These are phyloP conservation scores for Sepioteuthis lessoniana DNA, from an alignment of 2,888 invertebrate species.

Conservation along the genomic window DNA sequence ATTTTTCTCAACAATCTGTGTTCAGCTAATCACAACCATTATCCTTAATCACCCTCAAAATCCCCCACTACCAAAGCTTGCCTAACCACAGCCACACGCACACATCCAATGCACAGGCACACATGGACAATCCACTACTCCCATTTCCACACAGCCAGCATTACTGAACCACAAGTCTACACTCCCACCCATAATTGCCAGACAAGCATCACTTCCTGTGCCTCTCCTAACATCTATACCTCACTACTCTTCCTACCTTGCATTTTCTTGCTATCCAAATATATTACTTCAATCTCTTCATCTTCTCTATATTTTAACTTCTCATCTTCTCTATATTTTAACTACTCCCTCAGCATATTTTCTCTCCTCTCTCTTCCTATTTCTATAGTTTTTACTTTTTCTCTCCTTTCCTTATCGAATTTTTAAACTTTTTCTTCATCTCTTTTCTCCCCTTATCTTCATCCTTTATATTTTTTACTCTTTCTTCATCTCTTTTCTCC, in stretches of 20 bases:
- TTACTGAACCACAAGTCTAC: too few relatives aligned
- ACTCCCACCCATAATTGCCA: too few relatives aligned
- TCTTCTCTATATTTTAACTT: not conserved
- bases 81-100: not conserved
- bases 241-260: not conserved
- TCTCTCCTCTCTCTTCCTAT: not conserved
- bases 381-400: not conserved
- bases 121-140: not conserved
- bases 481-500: not conserved
- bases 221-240: not conserved
- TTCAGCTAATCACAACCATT: not conserved
- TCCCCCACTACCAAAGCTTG: not conserved
- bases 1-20: constrained; percentile 33
- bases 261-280: not conserved
- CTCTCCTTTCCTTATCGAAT: too few relatives aligned
- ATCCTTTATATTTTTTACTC: not conserved
- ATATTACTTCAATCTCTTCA: not conserved
- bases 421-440: not conserved
- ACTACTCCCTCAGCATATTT: not conserved
- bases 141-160: not conserved
- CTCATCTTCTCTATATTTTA: not conserved
- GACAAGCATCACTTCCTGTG: not conserved
- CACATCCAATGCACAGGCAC: not conserved
- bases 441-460: not conserved
- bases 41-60: not conserved